A percentile compares a stretch with the other conserved stretches of the same genome.
Evolutionary conservation across 2,797 vertebrate species (phyloP).

Genomic region (Gambusia yucatana): DNA sequence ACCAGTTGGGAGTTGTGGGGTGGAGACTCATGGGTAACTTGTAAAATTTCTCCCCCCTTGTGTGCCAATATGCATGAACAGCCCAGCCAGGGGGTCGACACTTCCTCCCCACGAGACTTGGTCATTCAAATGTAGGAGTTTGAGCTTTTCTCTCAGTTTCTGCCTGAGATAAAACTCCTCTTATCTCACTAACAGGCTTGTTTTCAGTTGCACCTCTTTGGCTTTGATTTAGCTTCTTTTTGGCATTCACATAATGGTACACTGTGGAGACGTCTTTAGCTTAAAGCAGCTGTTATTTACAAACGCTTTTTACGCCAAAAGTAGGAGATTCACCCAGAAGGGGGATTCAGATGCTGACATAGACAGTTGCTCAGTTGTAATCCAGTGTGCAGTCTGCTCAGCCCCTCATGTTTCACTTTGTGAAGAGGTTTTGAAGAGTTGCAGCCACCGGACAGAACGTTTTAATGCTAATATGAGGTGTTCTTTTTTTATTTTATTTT

Average conservation of each 20-base stretch:
- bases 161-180: constrained; percentile 54
- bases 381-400: constrained; percentile 40
- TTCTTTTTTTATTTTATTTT: too few relatives aligned
- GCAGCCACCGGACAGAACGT: background rate
- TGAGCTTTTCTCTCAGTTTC: constrained; percentile 45
- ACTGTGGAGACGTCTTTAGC: constrained; percentile 47
- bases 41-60: constrained; percentile 68
- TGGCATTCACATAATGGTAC: constrained; percentile 54
- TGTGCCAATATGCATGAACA: constrained; percentile 81
- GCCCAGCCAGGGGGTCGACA: constrained; percentile 64
- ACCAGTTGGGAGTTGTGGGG: constrained; percentile 88
- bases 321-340: constrained; percentile 8
- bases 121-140: constrained; percentile 79
- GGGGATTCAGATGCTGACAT: constrained; percentile 30
- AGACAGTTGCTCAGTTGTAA: constrained; percentile 4
- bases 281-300: background rate
- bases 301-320: constrained; percentile 31
- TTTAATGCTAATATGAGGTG: too few relatives aligned
- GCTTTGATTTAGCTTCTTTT: constrained; percentile 33
- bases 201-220: constrained; percentile 49
- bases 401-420: background rate
- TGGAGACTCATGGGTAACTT: constrained; percentile 87
- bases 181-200: constrained; percentile 67
- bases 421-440: background rate
- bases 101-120: constrained; percentile 74